phyloP scores from a whole-genome alignment of 64 coral and sea anemone species.

The Montipora foliosa region DNA sequence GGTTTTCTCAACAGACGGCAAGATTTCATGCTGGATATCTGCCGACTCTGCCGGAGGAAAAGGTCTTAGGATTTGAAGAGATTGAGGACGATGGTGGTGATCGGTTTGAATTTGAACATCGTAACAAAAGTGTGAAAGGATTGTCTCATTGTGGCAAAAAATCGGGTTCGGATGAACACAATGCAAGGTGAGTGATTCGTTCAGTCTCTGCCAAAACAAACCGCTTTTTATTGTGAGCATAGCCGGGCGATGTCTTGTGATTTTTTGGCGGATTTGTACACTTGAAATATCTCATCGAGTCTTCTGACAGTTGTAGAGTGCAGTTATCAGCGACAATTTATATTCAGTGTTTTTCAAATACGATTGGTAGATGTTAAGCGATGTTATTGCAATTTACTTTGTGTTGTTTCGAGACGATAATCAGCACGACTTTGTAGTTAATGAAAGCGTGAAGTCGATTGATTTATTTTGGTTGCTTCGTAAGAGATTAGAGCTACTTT shows the following conservation, averaged over 20 bases:
- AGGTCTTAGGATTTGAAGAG: conserved; percentile 92
- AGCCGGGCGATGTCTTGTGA: not conserved
- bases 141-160: conserved; percentile 45
- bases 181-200: conserved; percentile 67
- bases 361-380: conserved; percentile 72
- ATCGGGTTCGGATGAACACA: conserved; percentile 71
- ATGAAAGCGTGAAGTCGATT: conserved; percentile 33
- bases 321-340: conserved; percentile 70
- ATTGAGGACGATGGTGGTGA: conserved; percentile 89
- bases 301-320: conserved; percentile 46
- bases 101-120: conserved; percentile 81
- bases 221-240: conserved; percentile 19
- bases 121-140: conserved; percentile 58
- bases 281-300: conserved; percentile 73
- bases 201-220: conserved; percentile 23
- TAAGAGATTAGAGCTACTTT: conserved; percentile 48
- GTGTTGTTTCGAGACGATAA: conserved; percentile 68
- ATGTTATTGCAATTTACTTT: conserved; percentile 76
- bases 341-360: conserved; percentile 62
- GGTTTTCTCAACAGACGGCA: conserved; percentile 45
- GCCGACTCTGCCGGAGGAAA: conserved; percentile 95
- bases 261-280: conserved; percentile 59
- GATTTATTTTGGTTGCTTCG: conserved; percentile 40
- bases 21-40: conserved; percentile 91
- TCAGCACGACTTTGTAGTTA: conserved; percentile 49